Evolutionary conservation across 2,888 invertebrate species (phyloP), one percentile per base, ranked within the genome.

Genomic region (Venusia cambrica): DNA sequence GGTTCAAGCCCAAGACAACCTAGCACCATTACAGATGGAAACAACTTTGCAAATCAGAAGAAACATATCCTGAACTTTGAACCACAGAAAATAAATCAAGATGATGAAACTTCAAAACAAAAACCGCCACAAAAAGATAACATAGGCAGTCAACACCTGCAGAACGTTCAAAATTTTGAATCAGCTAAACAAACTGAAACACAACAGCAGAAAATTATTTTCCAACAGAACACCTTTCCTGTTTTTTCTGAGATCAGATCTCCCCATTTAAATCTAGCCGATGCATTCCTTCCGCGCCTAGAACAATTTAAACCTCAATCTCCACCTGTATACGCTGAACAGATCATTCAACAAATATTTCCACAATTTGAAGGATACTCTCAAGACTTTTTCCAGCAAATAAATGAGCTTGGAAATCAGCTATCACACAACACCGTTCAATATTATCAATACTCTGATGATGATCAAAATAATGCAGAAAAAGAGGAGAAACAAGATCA

Each of bases 381-480:
- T 8, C 42, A 45, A 26, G 33, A 48, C 8, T 47, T 47, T 12
- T 47, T 41, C 21, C 43, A 51, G 1, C 36, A 45, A 25, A 44
- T 48, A 17, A 39, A 38, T n/a, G 26, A 25, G 15, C 35, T 32
- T 24, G 44, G 34, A 22, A 42, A 30, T 17, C 43, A 34, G 27
- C 29, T 13, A 1, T 4, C 13, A 13, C 22, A 19, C 11, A 20
- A 26, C 9, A 19, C 24, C n/a, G 6, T 34, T 22, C 25, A 45
- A 4, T 18, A 18, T n/a, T 20, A 24, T 10, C 38, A 34, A 20
- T 14, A 10, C 2, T 14, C 16, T 5, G 18, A 22, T 6, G n/a
- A 17, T 3, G 11, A 33, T 15, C 14, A 20, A 9, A 12, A 2
- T 12, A 21, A 37, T 3, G 22, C 5, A 9, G 13, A 26, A 5